phyloP scores from a whole-genome alignment of 2,113 vertebrate species.

The Montifringilla adamsi region DNA sequence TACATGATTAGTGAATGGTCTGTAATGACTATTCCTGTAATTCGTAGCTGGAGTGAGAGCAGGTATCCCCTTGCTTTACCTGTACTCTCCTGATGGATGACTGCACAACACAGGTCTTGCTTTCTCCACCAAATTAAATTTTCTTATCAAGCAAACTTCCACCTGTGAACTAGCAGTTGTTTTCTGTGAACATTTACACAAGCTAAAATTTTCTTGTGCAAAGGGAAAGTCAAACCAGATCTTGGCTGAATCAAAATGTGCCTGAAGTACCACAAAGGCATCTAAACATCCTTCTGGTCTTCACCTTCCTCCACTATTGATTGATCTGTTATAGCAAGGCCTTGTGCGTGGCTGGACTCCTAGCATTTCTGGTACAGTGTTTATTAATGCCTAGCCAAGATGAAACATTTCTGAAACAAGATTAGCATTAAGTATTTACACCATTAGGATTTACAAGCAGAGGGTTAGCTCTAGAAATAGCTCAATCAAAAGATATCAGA shows the following conservation, averaged over 20 bases:
- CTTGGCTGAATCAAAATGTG: not conserved
- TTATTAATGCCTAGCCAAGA: conserved; percentile 49
- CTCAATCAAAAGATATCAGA: conserved; percentile 29
- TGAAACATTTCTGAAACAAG: conserved; percentile 45
- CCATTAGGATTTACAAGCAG: conserved; percentile 29
- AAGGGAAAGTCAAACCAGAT: not conserved
- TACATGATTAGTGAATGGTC: not conserved
- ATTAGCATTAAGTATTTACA: not conserved
- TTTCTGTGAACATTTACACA: not conserved
- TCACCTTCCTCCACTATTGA: not conserved
- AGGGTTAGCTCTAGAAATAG: conserved; percentile 38
- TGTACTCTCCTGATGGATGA: not conserved
- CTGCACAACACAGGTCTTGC: not conserved
- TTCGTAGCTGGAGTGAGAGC: not conserved
- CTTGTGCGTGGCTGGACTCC: not conserved
- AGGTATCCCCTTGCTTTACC: not conserved
- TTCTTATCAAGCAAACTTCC: not conserved
- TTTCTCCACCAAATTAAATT: not conserved
- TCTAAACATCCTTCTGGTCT: not conserved
- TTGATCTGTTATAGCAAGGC: not conserved
- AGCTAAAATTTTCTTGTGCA: not conserved
- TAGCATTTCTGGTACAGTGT: not conserved
- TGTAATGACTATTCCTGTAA: not conserved
- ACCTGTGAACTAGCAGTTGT: not conserved
- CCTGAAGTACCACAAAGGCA: not conserved